Conservation (phyloP, 2,113 vertebrate genomes). For the Boleophthalmus pectinirostris region DNA sequence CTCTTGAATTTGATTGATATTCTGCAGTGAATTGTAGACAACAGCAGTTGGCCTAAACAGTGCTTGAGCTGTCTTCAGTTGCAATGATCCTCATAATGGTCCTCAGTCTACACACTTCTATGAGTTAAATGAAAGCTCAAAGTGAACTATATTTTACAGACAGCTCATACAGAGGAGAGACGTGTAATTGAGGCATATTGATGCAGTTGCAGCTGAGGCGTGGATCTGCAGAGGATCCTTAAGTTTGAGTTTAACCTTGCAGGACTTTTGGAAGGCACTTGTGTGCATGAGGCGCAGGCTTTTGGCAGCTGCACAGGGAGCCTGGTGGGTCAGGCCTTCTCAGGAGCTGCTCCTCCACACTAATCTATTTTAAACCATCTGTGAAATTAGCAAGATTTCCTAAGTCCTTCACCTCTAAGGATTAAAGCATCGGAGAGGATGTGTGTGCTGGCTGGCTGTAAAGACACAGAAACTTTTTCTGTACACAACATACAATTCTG, state of each 20-base stretch:
- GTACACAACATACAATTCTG: background rate
- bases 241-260: slow-evolving; percentile 87
- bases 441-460: slow-evolving; percentile 61
- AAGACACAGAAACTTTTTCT: slow-evolving; percentile 38
- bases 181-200: slow-evolving; percentile 14
- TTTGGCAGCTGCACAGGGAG: slow-evolving; percentile 82
- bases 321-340: slow-evolving; percentile 82
- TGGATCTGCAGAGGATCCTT: slow-evolving; percentile 64
- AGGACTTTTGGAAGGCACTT: slow-evolving; percentile 85
- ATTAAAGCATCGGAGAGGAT: slow-evolving; percentile 79
- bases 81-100: background rate
- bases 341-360: slow-evolving; percentile 81
- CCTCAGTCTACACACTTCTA: background rate
- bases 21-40: too few relatives aligned
- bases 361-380: slow-evolving; percentile 89
- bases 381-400: slow-evolving; percentile 87
- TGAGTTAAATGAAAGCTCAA: slow-evolving; percentile 2
- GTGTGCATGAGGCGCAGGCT: slow-evolving; percentile 74
- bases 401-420: slow-evolving; percentile 86
- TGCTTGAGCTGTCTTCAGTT: background rate
- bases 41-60: too few relatives aligned
- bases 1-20: too few relatives aligned
- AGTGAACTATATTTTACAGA: background rate
- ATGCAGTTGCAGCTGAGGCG: slow-evolving; percentile 40
- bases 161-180: background rate